A percentile compares a stretch with the other conserved stretches of the same genome.
These are phyloP conservation scores for Strigamia maritima DNA, from an alignment of 2,888 invertebrate species.

Conservation along the genomic window DNA sequence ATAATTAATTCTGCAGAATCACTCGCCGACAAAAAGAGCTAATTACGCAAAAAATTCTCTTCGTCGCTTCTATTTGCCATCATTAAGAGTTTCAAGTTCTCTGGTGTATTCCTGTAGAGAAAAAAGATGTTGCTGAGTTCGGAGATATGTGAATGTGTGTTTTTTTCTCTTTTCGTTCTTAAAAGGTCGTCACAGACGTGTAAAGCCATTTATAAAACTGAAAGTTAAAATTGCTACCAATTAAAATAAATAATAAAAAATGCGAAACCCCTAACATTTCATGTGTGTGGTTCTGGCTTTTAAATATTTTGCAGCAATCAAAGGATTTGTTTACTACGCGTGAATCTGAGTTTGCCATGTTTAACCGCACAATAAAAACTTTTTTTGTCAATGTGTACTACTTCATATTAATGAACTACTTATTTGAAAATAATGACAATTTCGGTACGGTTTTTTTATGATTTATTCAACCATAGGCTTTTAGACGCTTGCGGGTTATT, in stretches of 20 bases:
- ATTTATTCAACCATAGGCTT: no score
- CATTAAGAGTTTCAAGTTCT: constrained; percentile 20
- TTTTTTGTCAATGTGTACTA: no score
- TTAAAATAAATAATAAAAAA: neutral
- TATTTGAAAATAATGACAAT: no score
- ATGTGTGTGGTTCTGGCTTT: no score
- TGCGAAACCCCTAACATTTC: neutral
- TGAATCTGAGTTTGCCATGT: no score
- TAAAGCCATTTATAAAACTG: neutral
- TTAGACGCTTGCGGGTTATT: no score
- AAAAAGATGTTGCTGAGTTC: neutral
- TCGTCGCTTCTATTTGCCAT: constrained; percentile 22
- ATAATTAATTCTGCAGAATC: constrained; percentile 30
- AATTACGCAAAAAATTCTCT: constrained; percentile 23
- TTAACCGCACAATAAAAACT: no score
- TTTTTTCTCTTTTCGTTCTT: neutral
- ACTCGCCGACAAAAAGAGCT: constrained; percentile 21
- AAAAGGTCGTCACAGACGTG: neutral
- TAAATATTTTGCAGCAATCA: no score
- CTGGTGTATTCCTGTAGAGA: neutral
- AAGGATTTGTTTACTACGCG: no score
- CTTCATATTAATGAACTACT: no score
- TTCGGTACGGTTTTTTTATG: no score
- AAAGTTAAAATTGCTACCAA: neutral
- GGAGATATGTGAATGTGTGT: neutral